phyloP scores from a whole-genome alignment of 2,888 invertebrate species.

The Macropis europaea region DNA sequence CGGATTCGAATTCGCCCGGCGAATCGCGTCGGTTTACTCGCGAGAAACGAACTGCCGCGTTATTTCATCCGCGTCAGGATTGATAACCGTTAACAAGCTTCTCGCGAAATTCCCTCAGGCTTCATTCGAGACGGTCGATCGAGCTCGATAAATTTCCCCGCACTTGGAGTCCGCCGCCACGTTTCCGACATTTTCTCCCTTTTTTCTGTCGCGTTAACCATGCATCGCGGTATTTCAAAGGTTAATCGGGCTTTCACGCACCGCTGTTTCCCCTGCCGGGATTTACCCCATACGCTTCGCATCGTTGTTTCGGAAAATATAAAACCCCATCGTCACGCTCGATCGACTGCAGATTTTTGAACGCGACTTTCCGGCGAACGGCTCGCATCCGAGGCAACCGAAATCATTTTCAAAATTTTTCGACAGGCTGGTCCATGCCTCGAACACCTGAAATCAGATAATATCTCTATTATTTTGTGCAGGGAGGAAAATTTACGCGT shows the following conservation, averaged over 20 bases:
- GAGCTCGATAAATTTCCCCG: not conserved
- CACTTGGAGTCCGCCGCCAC: too few relatives aligned
- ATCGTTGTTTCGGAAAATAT: not conserved
- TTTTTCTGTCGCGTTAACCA: not conserved
- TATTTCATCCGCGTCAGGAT: not conserved
- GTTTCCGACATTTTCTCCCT: not conserved
- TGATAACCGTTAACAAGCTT: conserved; percentile 4
- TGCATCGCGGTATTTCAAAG: not conserved
- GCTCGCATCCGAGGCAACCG: too few relatives aligned
- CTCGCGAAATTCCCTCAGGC: not conserved
- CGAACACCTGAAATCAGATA: too few relatives aligned
- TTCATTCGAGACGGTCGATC: not conserved
- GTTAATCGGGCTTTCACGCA: not conserved
- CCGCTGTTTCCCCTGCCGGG: not conserved
- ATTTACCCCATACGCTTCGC: not conserved
- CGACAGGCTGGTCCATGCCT: too few relatives aligned
- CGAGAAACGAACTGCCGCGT: not conserved
- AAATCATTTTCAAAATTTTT: too few relatives aligned
- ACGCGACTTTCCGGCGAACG: too few relatives aligned
- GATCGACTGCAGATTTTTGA: not conserved
- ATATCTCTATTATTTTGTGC: too few relatives aligned
- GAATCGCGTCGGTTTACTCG: conserved; percentile 23
- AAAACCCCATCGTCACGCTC: not conserved
- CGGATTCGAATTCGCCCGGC: conserved; percentile 20
- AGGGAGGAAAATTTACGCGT: too few relatives aligned